Percentiles rank a stretch among this genome's conserved stretches.
Conservation (phyloP, 2,888 invertebrate genomes). For the Cotesia congregata region DNA sequence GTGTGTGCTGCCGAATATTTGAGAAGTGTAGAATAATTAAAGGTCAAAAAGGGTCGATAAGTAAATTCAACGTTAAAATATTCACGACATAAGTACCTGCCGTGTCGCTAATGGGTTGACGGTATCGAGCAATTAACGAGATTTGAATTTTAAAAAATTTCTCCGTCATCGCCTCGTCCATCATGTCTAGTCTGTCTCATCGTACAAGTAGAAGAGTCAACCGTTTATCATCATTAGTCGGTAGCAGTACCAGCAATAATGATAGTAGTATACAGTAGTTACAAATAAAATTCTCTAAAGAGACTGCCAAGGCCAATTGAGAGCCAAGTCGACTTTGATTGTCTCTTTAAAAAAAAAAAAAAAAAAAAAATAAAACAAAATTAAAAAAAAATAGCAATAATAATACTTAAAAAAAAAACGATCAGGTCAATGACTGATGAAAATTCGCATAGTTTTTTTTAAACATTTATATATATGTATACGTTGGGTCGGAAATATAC, state of each 20-base stretch:
- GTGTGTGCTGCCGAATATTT: neutral
- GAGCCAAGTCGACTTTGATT: conserved; percentile 3
- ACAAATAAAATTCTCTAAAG: conserved; percentile 18
- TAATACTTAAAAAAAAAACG: conserved; percentile 3
- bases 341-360: conserved; percentile 36
- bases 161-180: conserved; percentile 31
- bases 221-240: conserved; percentile 37
- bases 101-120: conserved; percentile 37
- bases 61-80: conserved; percentile 38
- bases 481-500: conserved; percentile 66
- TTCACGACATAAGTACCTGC: conserved; percentile 39
- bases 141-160: conserved; percentile 33
- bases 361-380: conserved; percentile 25
- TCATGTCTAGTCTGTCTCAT: conserved; percentile 22
- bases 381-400: neutral
- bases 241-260: neutral
- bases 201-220: conserved; percentile 2
- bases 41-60: conserved; percentile 26
- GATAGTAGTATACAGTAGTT: neutral
- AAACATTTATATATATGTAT: conserved; percentile 36
- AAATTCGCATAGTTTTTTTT: conserved; percentile 25
- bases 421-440: conserved; percentile 40
- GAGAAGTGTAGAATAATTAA: conserved; percentile 24
- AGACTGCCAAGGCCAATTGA: conserved; percentile 12
- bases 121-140: conserved; percentile 40